Percentiles rank a stretch among this genome's conserved stretches.
Conservation (phyloP, 2,797 vertebrate genomes). For the Columba guinea region DNA sequence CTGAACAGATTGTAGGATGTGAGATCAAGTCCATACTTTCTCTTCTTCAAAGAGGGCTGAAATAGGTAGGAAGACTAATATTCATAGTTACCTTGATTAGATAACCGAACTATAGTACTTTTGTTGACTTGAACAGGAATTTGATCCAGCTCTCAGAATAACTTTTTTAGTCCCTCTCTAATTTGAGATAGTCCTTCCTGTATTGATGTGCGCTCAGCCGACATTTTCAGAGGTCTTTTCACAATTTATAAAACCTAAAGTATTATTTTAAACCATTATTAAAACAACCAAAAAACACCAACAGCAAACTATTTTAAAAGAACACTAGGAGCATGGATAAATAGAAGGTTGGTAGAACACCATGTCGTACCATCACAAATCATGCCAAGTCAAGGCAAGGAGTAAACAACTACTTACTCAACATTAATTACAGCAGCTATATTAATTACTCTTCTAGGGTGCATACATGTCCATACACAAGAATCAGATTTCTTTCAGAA, state of each 20-base stretch:
- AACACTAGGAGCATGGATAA: not conserved
- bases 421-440: not conserved
- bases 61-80: not conserved
- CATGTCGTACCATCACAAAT: not conserved
- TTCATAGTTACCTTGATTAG: not conserved
- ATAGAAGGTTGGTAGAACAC: not conserved
- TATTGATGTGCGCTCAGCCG: not conserved
- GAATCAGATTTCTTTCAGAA: constrained; percentile 12
- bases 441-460: not conserved
- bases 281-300: not conserved
- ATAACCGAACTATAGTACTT: not conserved
- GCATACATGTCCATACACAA: not conserved
- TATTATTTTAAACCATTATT: not conserved
- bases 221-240: not conserved
- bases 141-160: not conserved
- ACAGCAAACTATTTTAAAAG: not conserved
- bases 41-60: not conserved
- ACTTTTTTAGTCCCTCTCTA: not conserved
- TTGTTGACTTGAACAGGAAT: not conserved
- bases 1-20: not conserved
- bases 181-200: not conserved
- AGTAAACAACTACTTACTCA: not conserved
- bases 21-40: not conserved
- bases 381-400: not conserved
- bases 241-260: not conserved